These are phyloP conservation scores for Sclerodermus sp. DNA, from an alignment of 2,888 invertebrate species.

Conservation along the genomic window DNA sequence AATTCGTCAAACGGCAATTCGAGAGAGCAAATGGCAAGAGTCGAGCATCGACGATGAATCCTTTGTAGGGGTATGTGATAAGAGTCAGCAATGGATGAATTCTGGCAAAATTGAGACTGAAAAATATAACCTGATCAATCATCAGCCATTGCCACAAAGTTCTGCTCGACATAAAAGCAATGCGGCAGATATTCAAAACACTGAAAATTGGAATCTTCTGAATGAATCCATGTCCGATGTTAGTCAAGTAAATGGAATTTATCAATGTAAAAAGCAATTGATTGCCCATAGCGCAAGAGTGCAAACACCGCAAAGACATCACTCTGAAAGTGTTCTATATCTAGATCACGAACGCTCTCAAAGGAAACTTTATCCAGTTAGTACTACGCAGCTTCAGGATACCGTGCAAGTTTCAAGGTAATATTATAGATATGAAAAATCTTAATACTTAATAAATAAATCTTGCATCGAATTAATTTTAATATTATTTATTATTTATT, in stretches of 20 bases:
- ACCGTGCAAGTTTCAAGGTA: slow-evolving; percentile 34
- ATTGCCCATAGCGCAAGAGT: slow-evolving; percentile 79
- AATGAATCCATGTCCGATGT: slow-evolving; percentile 51
- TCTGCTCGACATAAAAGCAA: slow-evolving; percentile 28
- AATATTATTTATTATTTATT: not conserved
- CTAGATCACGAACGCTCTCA: slow-evolving; percentile 63
- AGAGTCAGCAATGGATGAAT: slow-evolving; percentile 31
- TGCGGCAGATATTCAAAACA: slow-evolving; percentile 23
- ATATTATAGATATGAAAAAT: too few relatives aligned
- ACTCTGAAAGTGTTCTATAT: slow-evolving; percentile 75
- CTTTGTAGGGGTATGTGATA: slow-evolving; percentile 26
- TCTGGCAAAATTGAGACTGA: slow-evolving; percentile 30
- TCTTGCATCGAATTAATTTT: not conserved
- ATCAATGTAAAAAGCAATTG: slow-evolving; percentile 61
- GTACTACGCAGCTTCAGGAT: slow-evolving; percentile 64
- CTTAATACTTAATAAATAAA: not conserved
- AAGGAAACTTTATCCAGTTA: slow-evolving; percentile 70
- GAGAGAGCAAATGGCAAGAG: slow-evolving; percentile 45
- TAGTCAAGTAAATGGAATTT: slow-evolving; percentile 40
- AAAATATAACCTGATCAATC: slow-evolving; percentile 23
- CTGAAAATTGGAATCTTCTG: slow-evolving; percentile 40
- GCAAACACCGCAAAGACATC: slow-evolving; percentile 75
- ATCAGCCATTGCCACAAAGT: slow-evolving; percentile 36
- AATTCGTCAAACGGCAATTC: slow-evolving; percentile 26
- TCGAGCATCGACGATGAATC: slow-evolving; percentile 41